Conservation (phyloP, 2,888 invertebrate species). For the Pammene aurita region DNA sequence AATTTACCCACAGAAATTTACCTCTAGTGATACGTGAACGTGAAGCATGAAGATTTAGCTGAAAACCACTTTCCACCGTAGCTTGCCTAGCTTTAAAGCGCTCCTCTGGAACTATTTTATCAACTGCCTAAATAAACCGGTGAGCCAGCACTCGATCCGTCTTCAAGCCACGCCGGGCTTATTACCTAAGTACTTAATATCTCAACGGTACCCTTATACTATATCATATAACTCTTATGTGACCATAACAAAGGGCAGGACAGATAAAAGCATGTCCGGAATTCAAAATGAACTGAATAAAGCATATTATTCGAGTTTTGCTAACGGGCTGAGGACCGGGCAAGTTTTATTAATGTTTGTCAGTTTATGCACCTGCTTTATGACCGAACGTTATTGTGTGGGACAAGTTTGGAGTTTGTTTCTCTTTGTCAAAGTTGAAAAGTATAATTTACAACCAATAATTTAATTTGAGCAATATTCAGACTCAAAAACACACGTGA, state of each 20-base stretch:
- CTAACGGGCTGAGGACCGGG: conserved; percentile 50
- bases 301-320: conserved; percentile 59
- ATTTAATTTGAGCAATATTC: no score
- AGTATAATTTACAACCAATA: no score
- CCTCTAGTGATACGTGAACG: background rate
- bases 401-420: background rate
- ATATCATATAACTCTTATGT: conserved; percentile 53
- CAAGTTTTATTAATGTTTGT: conserved; percentile 61
- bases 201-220: conserved; percentile 34
- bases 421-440: background rate
- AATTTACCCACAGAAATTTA: no score
- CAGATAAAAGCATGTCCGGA: conserved; percentile 58
- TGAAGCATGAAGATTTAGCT: background rate
- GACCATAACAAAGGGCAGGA: conserved; percentile 50
- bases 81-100: conserved; percentile 11
- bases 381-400: conserved; percentile 46
- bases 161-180: conserved; percentile 35
- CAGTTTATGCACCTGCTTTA: conserved; percentile 52
- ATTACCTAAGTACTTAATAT: conserved; percentile 37
- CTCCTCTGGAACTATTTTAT: conserved; percentile 31
- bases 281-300: conserved; percentile 66
- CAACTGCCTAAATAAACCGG: conserved; percentile 34
- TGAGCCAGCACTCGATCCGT: conserved; percentile 32
- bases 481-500: no score
- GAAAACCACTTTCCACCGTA: conserved; percentile 6